Conservation (phyloP, 2,113 vertebrate species). For the Loxodonta africana region DNA sequence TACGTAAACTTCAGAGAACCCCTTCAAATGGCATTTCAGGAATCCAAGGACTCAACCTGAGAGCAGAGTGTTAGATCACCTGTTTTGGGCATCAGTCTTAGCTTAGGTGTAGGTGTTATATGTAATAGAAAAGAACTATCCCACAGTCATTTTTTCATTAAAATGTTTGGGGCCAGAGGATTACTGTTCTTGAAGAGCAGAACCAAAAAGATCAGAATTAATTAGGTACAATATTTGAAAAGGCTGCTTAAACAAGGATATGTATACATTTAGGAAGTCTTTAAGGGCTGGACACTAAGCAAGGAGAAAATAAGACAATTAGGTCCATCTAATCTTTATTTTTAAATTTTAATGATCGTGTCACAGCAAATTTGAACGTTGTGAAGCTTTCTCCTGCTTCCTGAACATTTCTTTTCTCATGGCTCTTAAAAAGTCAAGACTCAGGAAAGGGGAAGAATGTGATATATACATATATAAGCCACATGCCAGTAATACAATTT, state of each 20-base stretch:
- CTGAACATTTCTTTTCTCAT: neutral
- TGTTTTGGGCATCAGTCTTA: neutral
- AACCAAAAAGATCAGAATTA: neutral
- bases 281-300: neutral
- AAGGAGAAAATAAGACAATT: slow-evolving; percentile 28
- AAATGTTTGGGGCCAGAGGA: neutral
- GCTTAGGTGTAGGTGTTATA: neutral
- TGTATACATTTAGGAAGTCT: slow-evolving; percentile 11
- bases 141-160: neutral
- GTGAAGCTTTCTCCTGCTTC: neutral
- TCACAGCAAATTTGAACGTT: neutral
- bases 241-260: neutral
- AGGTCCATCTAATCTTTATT: neutral
- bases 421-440: neutral
- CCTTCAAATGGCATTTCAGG: neutral
- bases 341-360: neutral
- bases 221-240: slow-evolving; percentile 14
- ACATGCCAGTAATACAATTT: neutral
- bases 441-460: neutral
- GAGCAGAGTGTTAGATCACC: slow-evolving; percentile 6
- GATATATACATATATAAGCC: neutral
- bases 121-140: neutral
- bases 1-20: neutral
- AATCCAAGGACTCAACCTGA: slow-evolving; percentile 12
- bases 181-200: neutral